Conservation (phyloP, 1,140 invertebrate species). For the Triops longicaudatus region DNA sequence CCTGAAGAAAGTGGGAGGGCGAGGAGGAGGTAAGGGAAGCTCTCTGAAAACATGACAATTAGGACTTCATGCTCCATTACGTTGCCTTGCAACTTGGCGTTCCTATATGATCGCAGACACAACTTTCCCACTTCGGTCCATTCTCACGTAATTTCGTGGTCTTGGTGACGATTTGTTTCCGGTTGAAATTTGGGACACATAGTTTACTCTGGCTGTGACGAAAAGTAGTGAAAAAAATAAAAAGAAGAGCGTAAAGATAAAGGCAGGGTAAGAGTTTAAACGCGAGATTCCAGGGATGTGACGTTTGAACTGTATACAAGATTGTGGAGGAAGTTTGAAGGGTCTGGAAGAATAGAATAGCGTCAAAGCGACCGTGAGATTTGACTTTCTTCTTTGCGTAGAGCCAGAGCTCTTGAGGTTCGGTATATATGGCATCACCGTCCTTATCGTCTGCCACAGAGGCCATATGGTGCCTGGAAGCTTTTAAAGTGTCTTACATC, state of each 20-base stretch:
- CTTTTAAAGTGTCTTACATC: conserved; percentile 12
- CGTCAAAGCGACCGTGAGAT: conserved; percentile 10
- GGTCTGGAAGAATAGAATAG: background rate
- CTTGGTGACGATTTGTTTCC: conserved; percentile 6
- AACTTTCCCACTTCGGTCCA: background rate
- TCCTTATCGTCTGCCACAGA: conserved; percentile 13
- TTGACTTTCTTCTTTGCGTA: background rate
- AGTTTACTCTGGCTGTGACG: too few species aligned
- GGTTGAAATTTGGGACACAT: background rate
- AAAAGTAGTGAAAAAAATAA: background rate
- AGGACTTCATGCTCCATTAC: conserved; percentile 9
- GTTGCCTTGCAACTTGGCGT: background rate
- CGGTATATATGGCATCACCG: conserved; percentile 11
- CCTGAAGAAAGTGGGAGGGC: background rate
- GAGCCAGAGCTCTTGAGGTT: background rate
- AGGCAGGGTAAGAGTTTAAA: background rate
- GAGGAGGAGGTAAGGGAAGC: background rate
- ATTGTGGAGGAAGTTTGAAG: background rate
- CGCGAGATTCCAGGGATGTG: background rate
- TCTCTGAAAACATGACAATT: background rate
- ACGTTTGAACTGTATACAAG: background rate
- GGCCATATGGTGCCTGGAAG: conserved; percentile 10
- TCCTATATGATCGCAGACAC: background rate
- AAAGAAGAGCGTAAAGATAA: background rate
- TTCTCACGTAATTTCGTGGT: conserved; percentile 11